Evolutionary conservation across 2,888 invertebrate genomes (phyloP), one percentile per base, ranked within the genome.

Genomic region (Urechis unicinctus): DNA sequence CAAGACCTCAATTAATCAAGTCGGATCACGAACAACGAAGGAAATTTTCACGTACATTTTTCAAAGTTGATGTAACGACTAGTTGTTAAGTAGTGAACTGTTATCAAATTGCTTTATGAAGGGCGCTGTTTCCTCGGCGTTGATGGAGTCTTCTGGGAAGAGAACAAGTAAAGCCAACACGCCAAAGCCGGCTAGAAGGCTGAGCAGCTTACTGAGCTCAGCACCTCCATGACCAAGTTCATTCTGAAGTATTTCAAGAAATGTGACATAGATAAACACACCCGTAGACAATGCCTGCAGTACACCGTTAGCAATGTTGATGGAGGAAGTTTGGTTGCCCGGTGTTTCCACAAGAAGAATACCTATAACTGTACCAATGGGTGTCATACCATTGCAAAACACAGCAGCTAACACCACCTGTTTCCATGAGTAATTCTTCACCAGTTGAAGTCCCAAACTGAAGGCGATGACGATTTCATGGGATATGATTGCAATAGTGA

Each of bases 201-300:
- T 50, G 21, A 63, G 54, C 9, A 68, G 61, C 61, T 79, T 78
- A 3, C 72, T 58, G 54, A 78, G 61, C 25, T 55, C 57, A n/a
- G 29, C 29, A 28, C 58, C 48, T 6, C 58, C 58, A 26, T 61
- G 53, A 2, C 56, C 59, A 22, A 61, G 47, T 55, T 87, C 87
- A 53, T 86, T 80, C 13, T 85, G 84, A 68, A 94, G 83, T 56
- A 94, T 88, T 80, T 94, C 94, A 76, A 94, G 92, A 81, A 92
- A 92, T 13, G 93, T 91, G 24, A 95, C 91, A 78, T 93, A 94
- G 6, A 94, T 81, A 36, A 95, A 83, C 0, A 93, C 93, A 13
- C 94, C 94, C 17, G 89, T 86, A 0, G 94, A 93, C 54, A 94
- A 77, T 5, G 91, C 91, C 81, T 94, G 88, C 24, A 36, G 69